Conservation (phyloP, 2,113 vertebrate species). For the Ovis canadensis region DNA sequence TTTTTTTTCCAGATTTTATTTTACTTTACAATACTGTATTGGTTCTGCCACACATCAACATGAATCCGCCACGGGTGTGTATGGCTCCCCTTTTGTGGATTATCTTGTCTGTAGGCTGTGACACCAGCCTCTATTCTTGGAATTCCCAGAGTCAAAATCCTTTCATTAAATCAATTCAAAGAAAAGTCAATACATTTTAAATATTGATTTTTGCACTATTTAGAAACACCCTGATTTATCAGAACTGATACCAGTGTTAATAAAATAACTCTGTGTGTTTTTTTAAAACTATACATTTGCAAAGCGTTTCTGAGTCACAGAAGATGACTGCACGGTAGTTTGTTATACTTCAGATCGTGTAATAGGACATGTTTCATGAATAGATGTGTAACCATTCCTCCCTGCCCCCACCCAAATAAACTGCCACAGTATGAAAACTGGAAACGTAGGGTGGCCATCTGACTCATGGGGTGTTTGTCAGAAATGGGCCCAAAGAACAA, state of each 20-base stretch:
- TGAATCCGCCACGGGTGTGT: no score
- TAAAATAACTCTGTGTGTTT: neutral
- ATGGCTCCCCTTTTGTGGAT: fast-evolving
- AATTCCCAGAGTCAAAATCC: neutral
- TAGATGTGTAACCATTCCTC: neutral
- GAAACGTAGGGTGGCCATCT: neutral
- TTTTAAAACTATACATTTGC: neutral
- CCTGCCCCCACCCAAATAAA: fast-evolving
- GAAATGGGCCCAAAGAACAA: neutral
- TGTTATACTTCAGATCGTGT: neutral
- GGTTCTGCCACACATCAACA: no score
- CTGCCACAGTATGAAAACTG: neutral
- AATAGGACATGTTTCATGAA: neutral
- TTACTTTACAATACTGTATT: no score
- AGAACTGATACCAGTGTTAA: neutral
- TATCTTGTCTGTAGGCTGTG: neutral
- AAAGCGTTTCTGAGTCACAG: neutral
- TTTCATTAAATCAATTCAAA: neutral
- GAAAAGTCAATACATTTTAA: neutral
- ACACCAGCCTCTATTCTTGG: neutral
- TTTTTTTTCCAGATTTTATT: no score
- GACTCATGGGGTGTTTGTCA: neutral
- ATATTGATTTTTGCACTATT: neutral
- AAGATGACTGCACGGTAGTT: neutral
- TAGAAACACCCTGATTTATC: neutral